Conservation (phyloP, 2,888 invertebrate species). For the Cabera pusaria region DNA sequence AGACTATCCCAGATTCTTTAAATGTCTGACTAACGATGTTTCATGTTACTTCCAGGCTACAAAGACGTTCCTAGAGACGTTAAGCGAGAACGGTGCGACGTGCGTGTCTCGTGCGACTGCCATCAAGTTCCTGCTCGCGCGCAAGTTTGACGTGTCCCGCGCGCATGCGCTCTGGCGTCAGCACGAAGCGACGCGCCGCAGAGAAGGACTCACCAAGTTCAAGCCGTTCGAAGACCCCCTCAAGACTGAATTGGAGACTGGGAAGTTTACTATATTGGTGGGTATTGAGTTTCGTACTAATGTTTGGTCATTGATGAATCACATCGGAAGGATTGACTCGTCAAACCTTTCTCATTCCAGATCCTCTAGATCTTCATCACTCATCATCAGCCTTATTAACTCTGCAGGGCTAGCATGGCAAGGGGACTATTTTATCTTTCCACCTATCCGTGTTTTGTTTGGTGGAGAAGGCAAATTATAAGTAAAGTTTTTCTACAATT, state of each 20-base stretch:
- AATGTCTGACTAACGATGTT: neutral
- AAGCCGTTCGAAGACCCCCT: constrained; percentile 93
- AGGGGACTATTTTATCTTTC: too few species aligned
- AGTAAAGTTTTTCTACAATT: too few species aligned
- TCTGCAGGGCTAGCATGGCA: too few species aligned
- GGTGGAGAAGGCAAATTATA: too few species aligned
- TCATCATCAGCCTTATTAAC: too few species aligned
- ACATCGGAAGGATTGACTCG: too few species aligned
- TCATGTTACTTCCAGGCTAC: constrained; percentile 85
- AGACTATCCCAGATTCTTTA: too few species aligned
- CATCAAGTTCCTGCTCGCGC: constrained; percentile 94
- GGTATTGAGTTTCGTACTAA: too few species aligned
- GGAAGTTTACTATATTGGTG: constrained; percentile 98
- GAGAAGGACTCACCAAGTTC: constrained; percentile 93
- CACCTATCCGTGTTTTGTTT: too few species aligned
- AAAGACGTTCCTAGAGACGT: constrained; percentile 90
- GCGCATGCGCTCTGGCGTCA: constrained; percentile 96
- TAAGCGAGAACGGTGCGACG: constrained; percentile 83
- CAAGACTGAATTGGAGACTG: constrained; percentile 93
- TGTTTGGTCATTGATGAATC: too few species aligned
- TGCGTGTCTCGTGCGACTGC: constrained; percentile 93
- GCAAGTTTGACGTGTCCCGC: constrained; percentile 96
- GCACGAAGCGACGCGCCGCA: constrained; percentile 93
- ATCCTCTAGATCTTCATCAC: too few species aligned
- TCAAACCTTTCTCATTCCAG: too few species aligned